These are phyloP conservation scores for Heliangelus exortis DNA, from an alignment of 2,797 vertebrate genomes.

Conservation along the genomic window DNA sequence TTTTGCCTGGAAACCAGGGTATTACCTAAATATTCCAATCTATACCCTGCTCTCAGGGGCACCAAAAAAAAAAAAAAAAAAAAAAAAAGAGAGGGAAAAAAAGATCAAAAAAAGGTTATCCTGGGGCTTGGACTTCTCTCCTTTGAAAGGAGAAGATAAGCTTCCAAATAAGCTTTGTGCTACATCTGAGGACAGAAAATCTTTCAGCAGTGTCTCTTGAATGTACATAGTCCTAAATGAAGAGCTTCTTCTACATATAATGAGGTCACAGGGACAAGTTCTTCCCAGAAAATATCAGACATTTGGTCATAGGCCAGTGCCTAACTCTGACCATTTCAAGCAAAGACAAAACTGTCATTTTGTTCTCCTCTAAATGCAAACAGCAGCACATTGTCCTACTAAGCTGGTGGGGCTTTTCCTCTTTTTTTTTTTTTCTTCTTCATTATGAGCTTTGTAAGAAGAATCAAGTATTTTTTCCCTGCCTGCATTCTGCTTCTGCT, in stretches of 20 bases:
- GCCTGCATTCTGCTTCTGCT: background rate
- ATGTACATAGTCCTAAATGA: background rate
- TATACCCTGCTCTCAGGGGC: background rate
- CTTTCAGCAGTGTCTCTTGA: conserved; percentile 10
- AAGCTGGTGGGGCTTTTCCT: background rate
- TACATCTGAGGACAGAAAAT: background rate
- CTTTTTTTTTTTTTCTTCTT: background rate
- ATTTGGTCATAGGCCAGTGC: background rate
- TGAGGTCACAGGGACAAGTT: background rate
- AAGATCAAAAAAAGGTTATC: no score
- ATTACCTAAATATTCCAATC: background rate
- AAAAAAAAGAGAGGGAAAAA: no score
- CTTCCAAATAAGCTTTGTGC: background rate
- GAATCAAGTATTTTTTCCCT: background rate
- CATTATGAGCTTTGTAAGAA: background rate
- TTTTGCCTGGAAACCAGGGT: background rate
- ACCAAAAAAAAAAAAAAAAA: background rate
- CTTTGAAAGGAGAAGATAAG: background rate
- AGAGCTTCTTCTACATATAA: background rate
- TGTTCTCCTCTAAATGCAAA: conserved; percentile 1
- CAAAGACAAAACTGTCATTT: conserved; percentile 10
- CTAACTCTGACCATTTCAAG: background rate
- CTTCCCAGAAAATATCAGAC: background rate
- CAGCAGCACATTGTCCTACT: conserved; percentile 13
- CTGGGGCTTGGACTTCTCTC: background rate